Evolutionary conservation across 2,113 vertebrate genomes (phyloP).

Genomic region (Apteryx owenii): DNA sequence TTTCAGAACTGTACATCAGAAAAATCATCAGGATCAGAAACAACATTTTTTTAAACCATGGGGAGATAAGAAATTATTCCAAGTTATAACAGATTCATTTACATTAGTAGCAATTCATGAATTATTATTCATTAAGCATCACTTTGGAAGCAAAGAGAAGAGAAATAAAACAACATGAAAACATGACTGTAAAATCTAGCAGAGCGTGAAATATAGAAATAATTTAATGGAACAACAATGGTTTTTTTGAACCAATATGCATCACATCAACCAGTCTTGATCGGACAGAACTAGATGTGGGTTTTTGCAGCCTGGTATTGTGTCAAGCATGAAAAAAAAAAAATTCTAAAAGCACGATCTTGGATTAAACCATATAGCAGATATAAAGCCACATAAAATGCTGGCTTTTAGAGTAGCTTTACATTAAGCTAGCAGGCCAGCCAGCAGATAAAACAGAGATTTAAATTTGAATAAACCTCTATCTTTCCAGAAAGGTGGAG

Average conservation of each 20-base stretch:
- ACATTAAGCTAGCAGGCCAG: neutral
- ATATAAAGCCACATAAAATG: neutral
- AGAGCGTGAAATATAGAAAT: neutral
- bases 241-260: neutral
- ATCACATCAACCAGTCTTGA: neutral
- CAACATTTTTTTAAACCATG: neutral
- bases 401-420: neutral
- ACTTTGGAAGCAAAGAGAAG: neutral
- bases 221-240: neutral
- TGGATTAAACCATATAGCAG: neutral
- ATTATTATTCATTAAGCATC: neutral
- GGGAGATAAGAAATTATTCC: neutral
- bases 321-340: neutral
- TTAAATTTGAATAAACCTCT: neutral
- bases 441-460: neutral
- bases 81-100: neutral
- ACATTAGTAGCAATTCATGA: neutral
- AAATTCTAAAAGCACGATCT: neutral
- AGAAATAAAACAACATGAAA: neutral
- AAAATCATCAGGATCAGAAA: neutral
- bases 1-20: neutral
- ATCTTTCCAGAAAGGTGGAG: neutral
- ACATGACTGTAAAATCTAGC: neutral
- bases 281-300: neutral
- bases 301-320: neutral